Conservation (phyloP, 2,888 invertebrate genomes). For the Meteorus colon region DNA sequence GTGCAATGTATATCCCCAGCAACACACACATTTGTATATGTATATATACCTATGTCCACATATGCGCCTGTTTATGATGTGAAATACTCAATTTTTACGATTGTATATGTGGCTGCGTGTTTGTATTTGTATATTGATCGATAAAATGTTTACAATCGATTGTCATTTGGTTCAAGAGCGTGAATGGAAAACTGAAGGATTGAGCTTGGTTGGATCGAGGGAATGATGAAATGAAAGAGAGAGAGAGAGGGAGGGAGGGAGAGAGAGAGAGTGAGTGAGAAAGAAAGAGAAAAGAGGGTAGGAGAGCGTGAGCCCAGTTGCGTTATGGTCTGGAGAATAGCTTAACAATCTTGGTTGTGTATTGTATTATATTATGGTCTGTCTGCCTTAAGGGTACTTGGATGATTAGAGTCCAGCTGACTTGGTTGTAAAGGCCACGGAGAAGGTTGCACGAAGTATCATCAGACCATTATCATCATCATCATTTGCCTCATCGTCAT, state of each 20-base stretch:
- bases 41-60: not conserved
- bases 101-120: not conserved
- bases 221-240: constrained; percentile 25
- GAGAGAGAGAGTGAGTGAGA: constrained; percentile 6
- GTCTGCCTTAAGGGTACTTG: constrained; percentile 36
- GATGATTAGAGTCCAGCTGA: constrained; percentile 32
- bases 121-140: constrained; percentile 17
- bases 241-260: not conserved
- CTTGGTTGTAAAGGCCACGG: constrained; percentile 36
- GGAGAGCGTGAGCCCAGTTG: constrained; percentile 16
- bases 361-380: constrained; percentile 31
- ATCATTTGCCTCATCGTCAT: not conserved
- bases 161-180: constrained; percentile 35
- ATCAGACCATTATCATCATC: not conserved
- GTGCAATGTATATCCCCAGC: constrained; percentile 35
- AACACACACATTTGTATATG: not conserved
- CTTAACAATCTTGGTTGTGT: constrained; percentile 25
- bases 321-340: constrained; percentile 41
- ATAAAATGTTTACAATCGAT: constrained; percentile 29
- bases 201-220: constrained; percentile 28
- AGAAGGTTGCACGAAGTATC: constrained; percentile 31
- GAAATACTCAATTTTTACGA: not conserved
- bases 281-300: constrained; percentile 29
- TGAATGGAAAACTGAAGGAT: constrained; percentile 29
- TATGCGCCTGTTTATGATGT: constrained; percentile 1